A percentile compares a stretch with the other conserved stretches of the same genome.
These are phyloP conservation scores for Odontamblyopus lacepedii DNA, from an alignment of 2,797 vertebrate species.

Conservation along the genomic window DNA sequence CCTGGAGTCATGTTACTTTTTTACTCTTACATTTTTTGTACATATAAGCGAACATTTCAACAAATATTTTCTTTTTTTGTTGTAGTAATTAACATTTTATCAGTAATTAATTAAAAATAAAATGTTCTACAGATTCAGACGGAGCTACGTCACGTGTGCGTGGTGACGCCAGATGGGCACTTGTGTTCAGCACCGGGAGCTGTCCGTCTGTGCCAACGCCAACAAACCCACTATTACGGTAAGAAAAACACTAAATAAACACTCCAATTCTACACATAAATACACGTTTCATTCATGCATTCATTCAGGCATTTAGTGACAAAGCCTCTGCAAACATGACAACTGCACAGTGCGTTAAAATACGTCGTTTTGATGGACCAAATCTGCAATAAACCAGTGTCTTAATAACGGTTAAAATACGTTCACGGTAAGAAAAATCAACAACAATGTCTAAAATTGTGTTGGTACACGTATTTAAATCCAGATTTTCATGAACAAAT, in stretches of 20 bases:
- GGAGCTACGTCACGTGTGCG: neutral
- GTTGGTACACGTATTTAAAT: neutral
- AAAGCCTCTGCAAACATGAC: neutral
- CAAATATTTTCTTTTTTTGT: no score
- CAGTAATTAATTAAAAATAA: no score
- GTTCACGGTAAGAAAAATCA: neutral
- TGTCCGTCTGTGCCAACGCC: conserved; percentile 46
- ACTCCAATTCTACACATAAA: neutral
- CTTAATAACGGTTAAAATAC: neutral
- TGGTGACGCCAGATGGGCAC: conserved; percentile 4
- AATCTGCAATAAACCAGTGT: neutral
- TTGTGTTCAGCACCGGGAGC: conserved; percentile 64
- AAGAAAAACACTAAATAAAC: conserved; percentile 25
- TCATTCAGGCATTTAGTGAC: neutral
- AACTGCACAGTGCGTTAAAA: neutral
- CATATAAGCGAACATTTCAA: no score
- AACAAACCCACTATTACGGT: conserved; percentile 45
- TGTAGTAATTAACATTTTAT: no score
- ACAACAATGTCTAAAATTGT: neutral
- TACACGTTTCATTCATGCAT: neutral
- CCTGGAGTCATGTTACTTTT: no score
- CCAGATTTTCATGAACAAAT: neutral
- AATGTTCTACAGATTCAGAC: no score
- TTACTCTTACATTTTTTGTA: no score
- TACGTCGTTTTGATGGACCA: neutral